Conservation (phyloP, 1,140 invertebrate genomes). For the Reticulitermes speratus region DNA sequence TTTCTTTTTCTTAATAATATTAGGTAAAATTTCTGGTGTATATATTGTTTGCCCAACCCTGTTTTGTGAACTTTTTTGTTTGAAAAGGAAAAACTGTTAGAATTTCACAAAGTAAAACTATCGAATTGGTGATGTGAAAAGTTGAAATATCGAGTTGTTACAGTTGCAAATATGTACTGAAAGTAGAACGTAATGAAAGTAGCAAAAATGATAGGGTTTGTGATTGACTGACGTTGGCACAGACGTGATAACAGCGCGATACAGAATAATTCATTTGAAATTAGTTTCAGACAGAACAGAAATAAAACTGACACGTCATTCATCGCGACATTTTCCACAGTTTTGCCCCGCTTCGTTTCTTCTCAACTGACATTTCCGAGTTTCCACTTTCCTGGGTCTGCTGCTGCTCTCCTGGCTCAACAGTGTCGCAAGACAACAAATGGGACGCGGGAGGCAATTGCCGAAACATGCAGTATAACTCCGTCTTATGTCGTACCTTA, state of each 20-base stretch:
- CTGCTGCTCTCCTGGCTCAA: not conserved
- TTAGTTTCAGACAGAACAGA: not conserved
- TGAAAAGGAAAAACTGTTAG: too few species aligned
- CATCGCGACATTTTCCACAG: not conserved
- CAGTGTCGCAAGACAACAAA: not conserved
- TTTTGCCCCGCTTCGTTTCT: not conserved
- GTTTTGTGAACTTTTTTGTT: too few species aligned
- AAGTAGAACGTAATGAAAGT: not conserved
- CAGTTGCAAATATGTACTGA: not conserved
- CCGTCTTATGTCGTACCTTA: too few species aligned
- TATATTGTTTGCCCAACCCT: too few species aligned
- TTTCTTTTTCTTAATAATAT: too few species aligned
- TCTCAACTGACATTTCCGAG: slow-evolving; percentile 10
- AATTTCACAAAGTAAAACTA: too few species aligned
- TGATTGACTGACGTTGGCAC: not conserved
- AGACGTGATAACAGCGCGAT: not conserved
- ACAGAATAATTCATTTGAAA: slow-evolving; percentile 5
- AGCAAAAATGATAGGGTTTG: not conserved
- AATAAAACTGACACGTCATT: slow-evolving; percentile 13
- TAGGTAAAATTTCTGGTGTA: too few species aligned
- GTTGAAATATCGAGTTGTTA: not conserved
- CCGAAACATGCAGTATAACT: too few species aligned
- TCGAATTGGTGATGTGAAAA: too few species aligned
- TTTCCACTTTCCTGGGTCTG: not conserved
- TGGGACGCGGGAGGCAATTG: not conserved